phyloP scores from a whole-genome alignment of 2,113 vertebrate species.

The Pedionomus torquatus region DNA sequence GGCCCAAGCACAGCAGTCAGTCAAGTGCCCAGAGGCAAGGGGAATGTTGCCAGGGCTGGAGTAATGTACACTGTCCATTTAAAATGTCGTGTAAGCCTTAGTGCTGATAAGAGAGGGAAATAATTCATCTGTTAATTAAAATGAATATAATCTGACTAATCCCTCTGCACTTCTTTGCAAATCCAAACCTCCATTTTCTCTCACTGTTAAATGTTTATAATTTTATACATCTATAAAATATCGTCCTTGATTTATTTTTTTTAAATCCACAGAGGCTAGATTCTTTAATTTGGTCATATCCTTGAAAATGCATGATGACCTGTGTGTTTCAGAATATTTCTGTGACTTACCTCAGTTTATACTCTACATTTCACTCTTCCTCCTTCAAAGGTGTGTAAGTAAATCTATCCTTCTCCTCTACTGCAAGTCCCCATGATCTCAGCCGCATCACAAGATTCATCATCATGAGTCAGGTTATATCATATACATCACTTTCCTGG shows the following conservation, averaged over 20 bases:
- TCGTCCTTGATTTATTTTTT: not conserved
- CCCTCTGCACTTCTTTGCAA: not conserved
- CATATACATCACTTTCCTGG: not conserved
- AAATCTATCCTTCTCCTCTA: not conserved
- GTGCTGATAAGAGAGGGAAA: not conserved
- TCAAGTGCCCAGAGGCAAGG: not conserved
- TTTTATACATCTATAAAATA: not conserved
- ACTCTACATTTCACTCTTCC: not conserved
- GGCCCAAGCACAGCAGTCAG: not conserved
- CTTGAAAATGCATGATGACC: not conserved
- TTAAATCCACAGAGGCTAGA: not conserved
- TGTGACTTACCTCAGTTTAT: not conserved
- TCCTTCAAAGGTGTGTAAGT: not conserved
- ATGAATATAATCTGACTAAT: not conserved
- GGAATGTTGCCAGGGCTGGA: not conserved
- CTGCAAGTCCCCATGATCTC: not conserved
- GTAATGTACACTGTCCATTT: not conserved
- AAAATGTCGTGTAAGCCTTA: not conserved
- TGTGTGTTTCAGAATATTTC: not conserved
- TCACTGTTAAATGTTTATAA: not conserved
- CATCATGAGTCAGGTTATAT: not conserved
- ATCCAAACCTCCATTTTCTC: not conserved
- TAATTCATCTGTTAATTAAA: conserved; percentile 27
- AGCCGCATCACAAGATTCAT: not conserved
- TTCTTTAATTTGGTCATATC: not conserved